Evolutionary conservation across 1,140 invertebrate genomes (phyloP).

Genomic region (Colletes gigas): DNA sequence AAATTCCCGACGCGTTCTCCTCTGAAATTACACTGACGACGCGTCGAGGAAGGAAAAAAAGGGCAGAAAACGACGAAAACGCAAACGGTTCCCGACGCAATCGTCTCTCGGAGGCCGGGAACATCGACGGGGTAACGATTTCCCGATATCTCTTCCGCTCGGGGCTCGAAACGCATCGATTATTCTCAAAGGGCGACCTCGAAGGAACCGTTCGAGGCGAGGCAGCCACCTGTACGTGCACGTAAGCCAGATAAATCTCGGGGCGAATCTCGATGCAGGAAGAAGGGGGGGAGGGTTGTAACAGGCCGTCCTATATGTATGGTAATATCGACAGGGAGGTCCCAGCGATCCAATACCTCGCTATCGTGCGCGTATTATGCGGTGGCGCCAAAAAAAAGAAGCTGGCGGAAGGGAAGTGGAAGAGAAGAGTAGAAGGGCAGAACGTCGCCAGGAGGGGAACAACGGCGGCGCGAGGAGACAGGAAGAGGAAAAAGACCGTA

Average conservation of each 20-base stretch:
- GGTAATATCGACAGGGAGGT: constrained; percentile 72
- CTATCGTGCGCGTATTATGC: constrained; percentile 61
- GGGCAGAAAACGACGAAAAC: not conserved
- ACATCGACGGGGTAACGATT: constrained; percentile 30
- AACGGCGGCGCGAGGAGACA: not conserved
- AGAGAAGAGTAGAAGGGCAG: constrained; percentile 19
- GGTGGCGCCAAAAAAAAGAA: constrained; percentile 61
- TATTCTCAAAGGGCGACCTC: constrained; percentile 39
- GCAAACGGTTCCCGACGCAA: not conserved
- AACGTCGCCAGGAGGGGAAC: not conserved
- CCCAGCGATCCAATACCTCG: constrained; percentile 61
- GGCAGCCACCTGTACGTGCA: constrained; percentile 63
- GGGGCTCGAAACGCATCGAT: constrained; percentile 38
- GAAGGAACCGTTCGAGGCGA: constrained; percentile 42
- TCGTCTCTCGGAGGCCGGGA: not conserved
- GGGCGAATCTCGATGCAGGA: constrained; percentile 60
- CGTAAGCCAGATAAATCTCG: constrained; percentile 67
- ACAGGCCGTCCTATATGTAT: constrained; percentile 73
- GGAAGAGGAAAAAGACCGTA: constrained; percentile 24
- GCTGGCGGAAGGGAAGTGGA: constrained; percentile 24
- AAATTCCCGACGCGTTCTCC: not conserved
- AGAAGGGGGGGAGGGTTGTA: constrained; percentile 63
- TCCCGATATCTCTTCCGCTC: constrained; percentile 20
- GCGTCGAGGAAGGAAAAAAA: not conserved
- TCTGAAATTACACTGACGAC: not conserved